phyloP scores from a whole-genome alignment of 2,113 vertebrate species.

The Sinocyclocheilus anshuiensis region DNA sequence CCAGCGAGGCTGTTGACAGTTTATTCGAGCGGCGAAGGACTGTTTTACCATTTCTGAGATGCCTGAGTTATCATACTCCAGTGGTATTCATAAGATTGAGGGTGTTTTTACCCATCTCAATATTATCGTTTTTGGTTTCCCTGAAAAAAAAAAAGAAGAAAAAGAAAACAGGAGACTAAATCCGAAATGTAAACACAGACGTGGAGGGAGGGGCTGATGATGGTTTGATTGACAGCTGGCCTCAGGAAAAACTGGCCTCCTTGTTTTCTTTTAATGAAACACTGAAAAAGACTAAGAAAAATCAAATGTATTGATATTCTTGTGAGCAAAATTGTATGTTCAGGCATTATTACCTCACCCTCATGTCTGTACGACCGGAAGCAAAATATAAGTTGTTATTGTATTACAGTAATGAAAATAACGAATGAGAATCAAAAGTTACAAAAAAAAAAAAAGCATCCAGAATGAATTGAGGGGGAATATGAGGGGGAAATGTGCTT shows the following conservation, averaged over 20 bases:
- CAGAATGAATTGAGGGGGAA: too few relatives aligned
- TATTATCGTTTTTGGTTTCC: slow-evolving; percentile 48
- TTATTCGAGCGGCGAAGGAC: slow-evolving; percentile 55
- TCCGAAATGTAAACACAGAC: slow-evolving; percentile 42
- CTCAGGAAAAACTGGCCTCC: not conserved
- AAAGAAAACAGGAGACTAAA: slow-evolving; percentile 10
- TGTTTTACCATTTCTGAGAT: slow-evolving; percentile 64
- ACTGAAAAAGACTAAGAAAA: not conserved
- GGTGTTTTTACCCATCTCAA: slow-evolving; percentile 53
- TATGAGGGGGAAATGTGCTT: too few relatives aligned
- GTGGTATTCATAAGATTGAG: slow-evolving; percentile 50
- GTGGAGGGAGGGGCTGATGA: slow-evolving; percentile 27
- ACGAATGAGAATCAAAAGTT: too few relatives aligned
- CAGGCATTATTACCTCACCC: not conserved
- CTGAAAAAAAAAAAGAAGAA: not conserved
- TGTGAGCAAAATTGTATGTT: not conserved
- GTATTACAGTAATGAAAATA: too few relatives aligned
- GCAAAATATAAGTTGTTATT: too few relatives aligned
- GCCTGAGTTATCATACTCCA: slow-evolving; percentile 57
- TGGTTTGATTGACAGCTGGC: slow-evolving; percentile 41
- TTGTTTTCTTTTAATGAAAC: not conserved
- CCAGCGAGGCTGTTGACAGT: slow-evolving; percentile 55
- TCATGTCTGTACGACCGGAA: too few relatives aligned
- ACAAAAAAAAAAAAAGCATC: too few relatives aligned
- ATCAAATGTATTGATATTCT: not conserved